Base-by-base conservation (phyloP, 2,888 invertebrate species). In the Hermodice carunculata region DNA sequence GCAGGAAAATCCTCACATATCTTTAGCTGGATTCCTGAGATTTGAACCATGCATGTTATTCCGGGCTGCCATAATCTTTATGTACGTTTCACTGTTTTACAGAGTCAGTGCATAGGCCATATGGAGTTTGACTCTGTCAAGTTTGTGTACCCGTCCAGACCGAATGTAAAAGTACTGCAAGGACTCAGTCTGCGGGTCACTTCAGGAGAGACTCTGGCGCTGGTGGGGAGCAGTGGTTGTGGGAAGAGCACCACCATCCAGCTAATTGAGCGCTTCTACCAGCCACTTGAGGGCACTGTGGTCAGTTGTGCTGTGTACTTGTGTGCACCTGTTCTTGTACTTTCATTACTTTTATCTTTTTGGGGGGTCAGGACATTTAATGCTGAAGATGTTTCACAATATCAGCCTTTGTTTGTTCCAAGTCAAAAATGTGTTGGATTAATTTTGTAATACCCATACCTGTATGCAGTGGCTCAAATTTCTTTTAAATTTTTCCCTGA, bases 91-190 rank as follows among this genome's bases (percentile, higher is more conserved):
- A 28, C 28, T 22, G 11, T 51, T 14, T 51, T 44, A 22, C 65
- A 73, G 71, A 49, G 44, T 3, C 22, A 43, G 3, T 65, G 61
- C 37, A 29, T 76, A 14, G 88, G 88, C 4, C 78, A 82, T 19
- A 83, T 89, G 26, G 77, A 80, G 44, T 85, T 89, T 58, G 62
- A 48, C 14, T 65, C 74, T 31, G 81, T 88, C 46, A 84, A 75
- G 22, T 88, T 88, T 74, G 70, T 66, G 11, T 88, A 88, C 75
- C 88, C 88, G 3, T 80, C 86, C 0, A 71, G 88, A 40, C 81
- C 81, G 1, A 84, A 87, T 64, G 81, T 86, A 0, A 76, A 79
- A 72, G 85, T 82, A 2, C 56, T 71, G 17, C 60, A 60, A 28
- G n/a, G 32, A 24, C 51, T 60, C 8, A 43, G 28, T n/a, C 51